These are phyloP conservation scores for Drosophila busckii DNA, from an alignment of 1,140 invertebrate genomes.

Conservation along the genomic window DNA sequence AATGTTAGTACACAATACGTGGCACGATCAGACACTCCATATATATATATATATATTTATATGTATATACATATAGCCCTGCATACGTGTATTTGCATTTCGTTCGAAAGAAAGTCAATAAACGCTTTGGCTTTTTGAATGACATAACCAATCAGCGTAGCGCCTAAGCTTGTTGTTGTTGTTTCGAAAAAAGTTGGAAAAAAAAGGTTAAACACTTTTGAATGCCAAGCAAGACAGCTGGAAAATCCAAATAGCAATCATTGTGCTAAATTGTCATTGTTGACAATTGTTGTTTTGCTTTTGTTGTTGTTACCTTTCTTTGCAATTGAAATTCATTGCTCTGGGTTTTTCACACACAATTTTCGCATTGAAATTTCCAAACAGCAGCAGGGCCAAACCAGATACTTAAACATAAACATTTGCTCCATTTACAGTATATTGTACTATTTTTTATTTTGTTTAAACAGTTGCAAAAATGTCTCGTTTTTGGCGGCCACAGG, in stretches of 20 bases:
- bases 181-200: slow-evolving; percentile 3
- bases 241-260: slow-evolving; percentile 61
- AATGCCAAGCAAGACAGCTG: slow-evolving; percentile 48
- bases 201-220: slow-evolving; percentile 48
- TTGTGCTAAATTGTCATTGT: slow-evolving; percentile 61
- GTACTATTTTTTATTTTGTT: slow-evolving; percentile 38
- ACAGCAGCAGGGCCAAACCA: slow-evolving; percentile 17
- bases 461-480: slow-evolving; percentile 46
- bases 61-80: too few species aligned
- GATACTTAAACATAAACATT: slow-evolving; percentile 26
- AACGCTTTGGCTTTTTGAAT: slow-evolving; percentile 47
- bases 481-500: slow-evolving; percentile 18
- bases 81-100: slow-evolving; percentile 60
- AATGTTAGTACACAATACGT: too few species aligned
- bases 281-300: slow-evolving; percentile 7
- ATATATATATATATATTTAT: background rate
- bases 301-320: slow-evolving; percentile 34
- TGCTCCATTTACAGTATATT: slow-evolving; percentile 30
- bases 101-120: slow-evolving; percentile 68
- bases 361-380: slow-evolving; percentile 38
- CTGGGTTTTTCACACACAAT: slow-evolving; percentile 36
- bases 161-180: slow-evolving; percentile 6
- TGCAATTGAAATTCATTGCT: slow-evolving; percentile 28
- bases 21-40: background rate
- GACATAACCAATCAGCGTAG: slow-evolving; percentile 63